Conservation (phyloP, 2,113 vertebrate species). For the Campylorhamphus procurvoides region DNA sequence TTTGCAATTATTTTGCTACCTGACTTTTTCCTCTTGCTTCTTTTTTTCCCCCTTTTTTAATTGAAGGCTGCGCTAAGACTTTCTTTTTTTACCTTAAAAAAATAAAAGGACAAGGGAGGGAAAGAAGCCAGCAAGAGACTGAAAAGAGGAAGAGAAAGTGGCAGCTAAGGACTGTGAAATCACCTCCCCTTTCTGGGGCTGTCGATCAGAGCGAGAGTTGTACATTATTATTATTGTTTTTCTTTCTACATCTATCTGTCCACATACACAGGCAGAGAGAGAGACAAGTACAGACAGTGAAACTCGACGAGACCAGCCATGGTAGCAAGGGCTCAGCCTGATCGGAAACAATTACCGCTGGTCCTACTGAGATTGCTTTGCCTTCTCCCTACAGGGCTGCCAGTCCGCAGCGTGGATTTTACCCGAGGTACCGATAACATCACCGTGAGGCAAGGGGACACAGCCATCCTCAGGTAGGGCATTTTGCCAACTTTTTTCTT, state of each 20-base stretch:
- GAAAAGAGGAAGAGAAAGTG: constrained; percentile 59
- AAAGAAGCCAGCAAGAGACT: constrained; percentile 40
- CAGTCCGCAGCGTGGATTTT: constrained; percentile 98
- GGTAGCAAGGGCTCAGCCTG: constrained; percentile 87
- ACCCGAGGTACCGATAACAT: constrained; percentile 98
- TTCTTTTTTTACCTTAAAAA: not conserved
- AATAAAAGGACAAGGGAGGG: not conserved
- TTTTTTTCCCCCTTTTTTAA: not conserved
- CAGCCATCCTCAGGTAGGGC: constrained; percentile 96
- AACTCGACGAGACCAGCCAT: constrained; percentile 80
- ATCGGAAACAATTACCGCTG: constrained; percentile 92
- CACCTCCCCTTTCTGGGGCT: constrained; percentile 55
- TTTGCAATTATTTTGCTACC: not conserved
- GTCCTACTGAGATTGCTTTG: constrained; percentile 96
- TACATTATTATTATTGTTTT: constrained; percentile 68
- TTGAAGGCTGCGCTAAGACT: constrained; percentile 44
- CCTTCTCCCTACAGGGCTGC: constrained; percentile 99
- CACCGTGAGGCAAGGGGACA: constrained; percentile 98
- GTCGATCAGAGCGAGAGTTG: constrained; percentile 60
- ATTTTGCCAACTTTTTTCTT: constrained; percentile 59
- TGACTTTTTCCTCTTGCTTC: not conserved
- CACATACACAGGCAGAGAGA: not conserved
- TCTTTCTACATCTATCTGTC: not conserved
- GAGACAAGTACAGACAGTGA: constrained; percentile 22
- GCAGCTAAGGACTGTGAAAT: constrained; percentile 64